Conservation (phyloP, 1,140 invertebrate species). For the Camponotus pennsylvanicus region DNA sequence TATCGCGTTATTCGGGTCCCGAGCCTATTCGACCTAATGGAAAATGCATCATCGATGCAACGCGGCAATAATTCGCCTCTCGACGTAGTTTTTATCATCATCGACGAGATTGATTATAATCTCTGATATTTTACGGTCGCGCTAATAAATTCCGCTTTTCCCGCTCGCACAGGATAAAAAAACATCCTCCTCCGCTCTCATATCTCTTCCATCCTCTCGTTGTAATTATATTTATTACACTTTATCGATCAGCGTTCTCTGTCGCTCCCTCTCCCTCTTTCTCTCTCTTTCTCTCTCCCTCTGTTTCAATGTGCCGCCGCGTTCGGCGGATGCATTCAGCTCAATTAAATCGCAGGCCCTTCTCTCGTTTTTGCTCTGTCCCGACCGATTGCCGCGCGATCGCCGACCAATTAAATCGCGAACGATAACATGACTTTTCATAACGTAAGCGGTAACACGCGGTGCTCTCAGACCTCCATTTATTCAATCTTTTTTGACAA, state of each 20-base stretch:
- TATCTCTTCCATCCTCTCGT: constrained; percentile 23
- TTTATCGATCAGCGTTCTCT: constrained; percentile 66
- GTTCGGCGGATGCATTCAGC: constrained; percentile 57
- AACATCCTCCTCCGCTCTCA: constrained; percentile 15
- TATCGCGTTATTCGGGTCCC: constrained; percentile 26
- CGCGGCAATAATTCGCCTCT: constrained; percentile 49
- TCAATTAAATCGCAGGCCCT: constrained; percentile 59
- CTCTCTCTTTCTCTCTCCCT: neutral
- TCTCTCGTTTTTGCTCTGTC: constrained; percentile 45
- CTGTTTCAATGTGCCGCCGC: constrained; percentile 5
- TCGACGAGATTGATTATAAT: constrained; percentile 63
- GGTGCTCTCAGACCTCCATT: constrained; percentile 37
- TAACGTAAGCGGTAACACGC: constrained; percentile 42
- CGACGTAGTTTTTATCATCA: constrained; percentile 47
- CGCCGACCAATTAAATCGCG: constrained; percentile 56
- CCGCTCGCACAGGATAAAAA: constrained; percentile 45
- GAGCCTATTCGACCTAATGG: constrained; percentile 46
- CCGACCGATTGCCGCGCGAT: constrained; percentile 41
- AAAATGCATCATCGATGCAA: constrained; percentile 33
- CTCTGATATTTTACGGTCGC: constrained; percentile 61
- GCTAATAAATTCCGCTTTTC: constrained; percentile 56
- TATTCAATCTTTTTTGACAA: constrained; percentile 41
- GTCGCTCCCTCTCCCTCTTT: neutral
- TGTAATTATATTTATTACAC: constrained; percentile 77
- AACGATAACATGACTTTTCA: constrained; percentile 54